Conservation (phyloP, 2,797 vertebrate species). For the Macropus fuliginosus region DNA sequence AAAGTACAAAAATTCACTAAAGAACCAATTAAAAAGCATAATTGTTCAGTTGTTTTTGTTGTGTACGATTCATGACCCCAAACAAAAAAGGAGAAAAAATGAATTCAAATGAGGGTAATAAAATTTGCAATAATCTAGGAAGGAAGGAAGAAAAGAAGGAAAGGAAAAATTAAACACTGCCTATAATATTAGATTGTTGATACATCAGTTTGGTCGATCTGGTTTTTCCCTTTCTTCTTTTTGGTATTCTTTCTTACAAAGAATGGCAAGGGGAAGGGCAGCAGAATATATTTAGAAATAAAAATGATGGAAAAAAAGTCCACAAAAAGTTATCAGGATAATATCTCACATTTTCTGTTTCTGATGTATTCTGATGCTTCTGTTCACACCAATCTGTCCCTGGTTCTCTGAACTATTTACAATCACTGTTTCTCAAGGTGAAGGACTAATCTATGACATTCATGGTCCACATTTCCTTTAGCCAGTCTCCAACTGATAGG, state of each 20-base stretch:
- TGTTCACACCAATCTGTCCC: not conserved
- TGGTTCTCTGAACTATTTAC: not conserved
- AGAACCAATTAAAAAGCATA: too few relatives aligned
- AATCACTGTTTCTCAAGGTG: not conserved
- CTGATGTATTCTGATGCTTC: not conserved
- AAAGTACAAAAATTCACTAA: not conserved
- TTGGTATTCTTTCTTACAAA: not conserved
- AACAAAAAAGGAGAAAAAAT: not conserved
- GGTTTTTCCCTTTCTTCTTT: not conserved
- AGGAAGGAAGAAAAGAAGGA: not conserved
- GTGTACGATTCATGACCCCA: too few relatives aligned
- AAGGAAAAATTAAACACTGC: not conserved
- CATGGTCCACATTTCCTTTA: not conserved
- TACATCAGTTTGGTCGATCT: not conserved
- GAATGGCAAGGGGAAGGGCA: not conserved
- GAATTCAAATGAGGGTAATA: not conserved
- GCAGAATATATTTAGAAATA: not conserved
- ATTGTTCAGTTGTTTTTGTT: too few relatives aligned
- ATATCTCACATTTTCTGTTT: not conserved
- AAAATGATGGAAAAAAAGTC: not conserved
- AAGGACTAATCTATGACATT: not conserved
- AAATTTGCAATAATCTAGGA: not conserved
- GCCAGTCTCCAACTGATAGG: not conserved
- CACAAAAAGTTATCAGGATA: not conserved
- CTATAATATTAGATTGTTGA: not conserved